These are phyloP conservation scores for Alentia gelatinosa DNA, from an alignment of 2,888 invertebrate genomes.

Conservation along the genomic window DNA sequence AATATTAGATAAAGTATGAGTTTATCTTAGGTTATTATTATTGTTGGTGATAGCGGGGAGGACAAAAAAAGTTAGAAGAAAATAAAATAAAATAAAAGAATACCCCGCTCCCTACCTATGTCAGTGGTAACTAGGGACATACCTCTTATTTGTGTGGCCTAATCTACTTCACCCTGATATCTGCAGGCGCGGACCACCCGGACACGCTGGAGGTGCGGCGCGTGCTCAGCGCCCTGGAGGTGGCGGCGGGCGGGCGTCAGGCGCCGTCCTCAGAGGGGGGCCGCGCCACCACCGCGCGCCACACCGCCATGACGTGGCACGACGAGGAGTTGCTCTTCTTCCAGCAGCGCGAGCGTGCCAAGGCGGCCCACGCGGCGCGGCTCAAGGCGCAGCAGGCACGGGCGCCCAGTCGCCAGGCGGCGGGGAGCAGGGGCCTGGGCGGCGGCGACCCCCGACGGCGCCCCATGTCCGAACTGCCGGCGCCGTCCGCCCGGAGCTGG, in stretches of 20 bases:
- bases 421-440: neutral
- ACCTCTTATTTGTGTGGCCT: neutral
- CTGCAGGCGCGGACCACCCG: slow-evolving; percentile 71
- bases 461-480: neutral
- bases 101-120: too few relatives aligned
- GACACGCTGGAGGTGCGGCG: slow-evolving; percentile 68
- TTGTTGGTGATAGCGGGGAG: too few relatives aligned
- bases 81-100: too few relatives aligned
- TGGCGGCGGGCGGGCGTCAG: slow-evolving; percentile 68
- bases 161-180: too few relatives aligned
- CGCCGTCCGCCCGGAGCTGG: neutral
- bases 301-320: slow-evolving; percentile 71
- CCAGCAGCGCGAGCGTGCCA: slow-evolving; percentile 4
- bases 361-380: slow-evolving; percentile 26
- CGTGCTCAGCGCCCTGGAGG: slow-evolving; percentile 70
- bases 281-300: slow-evolving; percentile 63
- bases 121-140: too few relatives aligned
- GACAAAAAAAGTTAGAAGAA: too few relatives aligned
- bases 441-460: neutral
- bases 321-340: slow-evolving; percentile 69
- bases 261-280: slow-evolving; percentile 65
- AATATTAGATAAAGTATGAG: too few relatives aligned
- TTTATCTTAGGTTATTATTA: too few relatives aligned
- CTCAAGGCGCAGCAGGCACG: neutral
- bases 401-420: neutral